These are phyloP conservation scores for Procambarus virginalis DNA, from an alignment of 1,140 invertebrate species.

Conservation along the genomic window DNA sequence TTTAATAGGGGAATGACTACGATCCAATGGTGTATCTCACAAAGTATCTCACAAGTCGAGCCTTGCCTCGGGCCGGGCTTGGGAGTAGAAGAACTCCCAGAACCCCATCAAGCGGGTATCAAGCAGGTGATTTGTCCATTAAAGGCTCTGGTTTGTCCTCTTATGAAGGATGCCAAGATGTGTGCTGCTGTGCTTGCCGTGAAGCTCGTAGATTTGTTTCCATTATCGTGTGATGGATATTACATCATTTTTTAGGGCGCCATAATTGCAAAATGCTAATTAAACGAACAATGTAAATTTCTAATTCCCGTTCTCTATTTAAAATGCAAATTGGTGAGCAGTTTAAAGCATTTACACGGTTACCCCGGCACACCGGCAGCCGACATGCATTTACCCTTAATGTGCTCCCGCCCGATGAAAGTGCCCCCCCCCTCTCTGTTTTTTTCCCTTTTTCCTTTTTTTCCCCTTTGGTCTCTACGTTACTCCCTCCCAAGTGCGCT, in stretches of 20 bases:
- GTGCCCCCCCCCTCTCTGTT: not conserved
- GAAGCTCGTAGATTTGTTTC: not conserved
- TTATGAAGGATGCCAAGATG: not conserved
- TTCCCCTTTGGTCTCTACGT: not conserved
- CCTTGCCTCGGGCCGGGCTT: too few species aligned
- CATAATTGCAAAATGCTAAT: conserved; percentile 51
- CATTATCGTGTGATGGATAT: not conserved
- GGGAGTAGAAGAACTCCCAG: too few species aligned
- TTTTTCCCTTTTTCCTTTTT: not conserved
- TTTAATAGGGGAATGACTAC: not conserved
- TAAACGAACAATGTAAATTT: conserved; percentile 53
- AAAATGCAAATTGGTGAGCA: conserved; percentile 54
- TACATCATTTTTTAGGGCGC: not conserved
- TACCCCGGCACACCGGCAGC: conserved; percentile 24
- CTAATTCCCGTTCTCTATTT: conserved; percentile 54
- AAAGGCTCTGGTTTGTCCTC: not conserved
- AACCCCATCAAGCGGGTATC: too few species aligned
- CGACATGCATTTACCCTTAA: conserved; percentile 32
- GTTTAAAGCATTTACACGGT: conserved; percentile 56
- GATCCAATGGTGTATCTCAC: too few species aligned
- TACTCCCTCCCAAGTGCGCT: not conserved
- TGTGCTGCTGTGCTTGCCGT: not conserved
- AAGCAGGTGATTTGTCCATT: not conserved
- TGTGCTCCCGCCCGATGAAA: not conserved
- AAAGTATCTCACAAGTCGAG: too few species aligned